phyloP scores from a whole-genome alignment of 1,140 invertebrate genomes.

The Triops cancriformis region DNA sequence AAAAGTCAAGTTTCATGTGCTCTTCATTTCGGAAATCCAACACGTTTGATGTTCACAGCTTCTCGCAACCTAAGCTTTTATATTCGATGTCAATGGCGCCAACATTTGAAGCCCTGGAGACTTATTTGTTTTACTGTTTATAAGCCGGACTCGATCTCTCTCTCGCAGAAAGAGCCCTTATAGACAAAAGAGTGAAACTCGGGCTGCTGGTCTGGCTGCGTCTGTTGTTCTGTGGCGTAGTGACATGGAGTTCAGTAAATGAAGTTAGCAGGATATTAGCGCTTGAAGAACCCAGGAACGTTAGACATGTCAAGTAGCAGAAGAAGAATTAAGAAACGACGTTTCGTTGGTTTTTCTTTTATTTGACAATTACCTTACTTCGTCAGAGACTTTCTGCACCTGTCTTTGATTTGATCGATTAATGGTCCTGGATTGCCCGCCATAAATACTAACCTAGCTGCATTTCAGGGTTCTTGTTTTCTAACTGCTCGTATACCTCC shows the following conservation, averaged over 20 bases:
- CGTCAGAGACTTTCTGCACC: not conserved
- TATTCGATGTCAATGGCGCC: slow-evolving; percentile 2
- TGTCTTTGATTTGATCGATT: not conserved
- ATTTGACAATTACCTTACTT: not conserved
- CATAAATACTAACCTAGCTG: not conserved
- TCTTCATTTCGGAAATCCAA: slow-evolving; percentile 14
- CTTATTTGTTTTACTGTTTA: not conserved
- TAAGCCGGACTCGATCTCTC: not conserved
- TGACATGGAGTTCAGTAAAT: not conserved
- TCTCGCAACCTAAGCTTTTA: not conserved
- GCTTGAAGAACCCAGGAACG: not conserved
- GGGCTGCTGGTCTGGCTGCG: not conserved
- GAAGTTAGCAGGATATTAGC: not conserved
- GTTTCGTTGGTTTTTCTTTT: not conserved
- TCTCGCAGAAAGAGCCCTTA: not conserved
- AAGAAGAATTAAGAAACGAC: not conserved
- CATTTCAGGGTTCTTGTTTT: not conserved
- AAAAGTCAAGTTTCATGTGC: slow-evolving; percentile 14
- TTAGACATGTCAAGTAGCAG: not conserved
- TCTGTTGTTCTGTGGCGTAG: not conserved
- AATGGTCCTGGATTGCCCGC: not conserved
- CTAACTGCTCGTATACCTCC: no score
- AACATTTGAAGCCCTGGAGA: not conserved
- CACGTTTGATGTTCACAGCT: not conserved
- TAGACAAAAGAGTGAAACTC: not conserved